These are phyloP conservation scores for Aphis gossypii DNA, from an alignment of 1,140 invertebrate species.

Conservation along the genomic window DNA sequence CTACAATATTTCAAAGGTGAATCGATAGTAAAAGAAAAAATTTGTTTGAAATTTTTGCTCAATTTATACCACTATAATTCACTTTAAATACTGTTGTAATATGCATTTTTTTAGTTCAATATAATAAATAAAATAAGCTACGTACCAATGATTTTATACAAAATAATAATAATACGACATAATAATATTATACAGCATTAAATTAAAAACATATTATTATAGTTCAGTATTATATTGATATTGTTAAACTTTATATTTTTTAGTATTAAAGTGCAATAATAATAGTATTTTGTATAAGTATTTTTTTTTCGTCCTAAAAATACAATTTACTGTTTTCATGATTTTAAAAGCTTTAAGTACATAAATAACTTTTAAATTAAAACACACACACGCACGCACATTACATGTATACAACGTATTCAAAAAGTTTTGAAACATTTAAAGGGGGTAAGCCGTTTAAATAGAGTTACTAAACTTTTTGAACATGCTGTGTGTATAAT, in stretches of 20 bases:
- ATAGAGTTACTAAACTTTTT: constrained; percentile 22
- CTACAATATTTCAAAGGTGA: not conserved
- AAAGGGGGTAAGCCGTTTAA: not conserved
- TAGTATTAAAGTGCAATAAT: not conserved
- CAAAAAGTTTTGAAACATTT: constrained; percentile 17
- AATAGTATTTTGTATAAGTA: not conserved
- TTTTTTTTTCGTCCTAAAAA: not conserved
- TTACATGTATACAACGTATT: not conserved
- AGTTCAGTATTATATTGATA: not conserved
- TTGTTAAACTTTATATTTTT: not conserved
- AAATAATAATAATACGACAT: not conserved
- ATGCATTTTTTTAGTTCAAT: not conserved
- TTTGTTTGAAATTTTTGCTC: not conserved
- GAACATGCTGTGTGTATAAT: not conserved
- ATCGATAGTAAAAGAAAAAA: not conserved
- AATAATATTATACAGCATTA: not conserved
- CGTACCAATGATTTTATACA: not conserved
- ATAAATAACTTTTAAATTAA: constrained; percentile 17
- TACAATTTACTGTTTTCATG: not conserved
- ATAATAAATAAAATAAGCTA: not conserved
- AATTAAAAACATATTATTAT: not conserved
- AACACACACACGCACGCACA: not conserved
- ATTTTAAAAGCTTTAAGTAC: not conserved
- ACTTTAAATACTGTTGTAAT: not conserved
- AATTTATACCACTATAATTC: not conserved